Evolutionary conservation across 2,113 vertebrate genomes (phyloP).

Genomic region (Atherinomorus stipes): DNA sequence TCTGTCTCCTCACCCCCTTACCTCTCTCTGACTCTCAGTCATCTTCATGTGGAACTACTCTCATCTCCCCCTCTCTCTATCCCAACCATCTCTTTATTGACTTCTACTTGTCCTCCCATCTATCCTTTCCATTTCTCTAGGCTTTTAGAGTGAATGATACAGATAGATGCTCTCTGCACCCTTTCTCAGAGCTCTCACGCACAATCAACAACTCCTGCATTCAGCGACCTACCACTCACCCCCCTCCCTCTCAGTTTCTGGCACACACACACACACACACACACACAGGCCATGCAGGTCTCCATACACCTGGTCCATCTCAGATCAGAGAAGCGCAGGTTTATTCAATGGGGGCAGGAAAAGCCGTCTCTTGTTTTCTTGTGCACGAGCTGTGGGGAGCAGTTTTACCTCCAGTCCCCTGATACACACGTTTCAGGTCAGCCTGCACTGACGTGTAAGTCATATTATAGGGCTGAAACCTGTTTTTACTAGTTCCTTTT

Average conservation of each 20-base stretch:
- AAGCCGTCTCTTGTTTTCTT: conserved; percentile 60
- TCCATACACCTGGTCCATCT: conserved; percentile 52
- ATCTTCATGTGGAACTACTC: conserved; percentile 68
- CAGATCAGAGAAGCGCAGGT: conserved; percentile 36
- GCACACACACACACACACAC: conserved; percentile 14
- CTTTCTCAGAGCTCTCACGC: conserved; percentile 79
- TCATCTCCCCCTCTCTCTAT: conserved; percentile 69
- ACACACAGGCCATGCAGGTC: not conserved
- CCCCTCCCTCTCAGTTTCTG: conserved; percentile 13
- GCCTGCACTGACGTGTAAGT: not conserved
- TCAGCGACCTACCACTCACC: conserved; percentile 66
- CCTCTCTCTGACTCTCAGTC: conserved; percentile 54
- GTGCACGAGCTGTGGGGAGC: conserved; percentile 7
- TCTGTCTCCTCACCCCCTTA: not conserved
- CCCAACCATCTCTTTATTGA: conserved; percentile 77
- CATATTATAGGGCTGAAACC: not conserved
- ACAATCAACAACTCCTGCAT: conserved; percentile 76
- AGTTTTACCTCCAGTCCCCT: conserved; percentile 18
- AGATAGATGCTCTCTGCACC: conserved; percentile 79
- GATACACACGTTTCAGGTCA: conserved; percentile 12
- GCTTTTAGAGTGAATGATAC: conserved; percentile 81
- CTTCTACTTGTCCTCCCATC: conserved; percentile 78
- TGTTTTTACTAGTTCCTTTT: not conserved
- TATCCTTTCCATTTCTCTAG: conserved; percentile 76
- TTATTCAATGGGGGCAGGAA: conserved; percentile 63